Conservation (phyloP, 2,888 invertebrate species). For the Mythimna loreyi region DNA sequence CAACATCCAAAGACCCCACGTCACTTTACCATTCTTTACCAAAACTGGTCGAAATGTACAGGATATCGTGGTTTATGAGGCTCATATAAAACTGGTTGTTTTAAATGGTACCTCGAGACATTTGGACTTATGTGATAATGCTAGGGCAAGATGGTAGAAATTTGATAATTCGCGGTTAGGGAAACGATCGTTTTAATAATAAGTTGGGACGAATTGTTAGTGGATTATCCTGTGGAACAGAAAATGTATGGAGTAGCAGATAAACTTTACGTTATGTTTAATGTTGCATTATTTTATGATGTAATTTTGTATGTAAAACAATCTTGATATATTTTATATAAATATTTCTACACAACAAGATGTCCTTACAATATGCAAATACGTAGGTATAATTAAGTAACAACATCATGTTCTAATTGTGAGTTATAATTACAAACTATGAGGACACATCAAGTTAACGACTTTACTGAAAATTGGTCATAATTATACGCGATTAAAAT, state of each 20-base stretch:
- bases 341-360: not conserved
- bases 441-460: constrained; percentile 54
- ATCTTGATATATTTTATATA: not conserved
- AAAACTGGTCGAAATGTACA: constrained; percentile 37
- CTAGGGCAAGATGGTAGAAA: constrained; percentile 87
- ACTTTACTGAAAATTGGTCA: constrained; percentile 34
- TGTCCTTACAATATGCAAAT: constrained; percentile 31
- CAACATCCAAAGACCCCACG: constrained; percentile 71
- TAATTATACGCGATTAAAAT: constrained; percentile 51
- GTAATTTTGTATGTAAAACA: not conserved
- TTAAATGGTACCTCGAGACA: constrained; percentile 84
- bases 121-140: constrained; percentile 90
- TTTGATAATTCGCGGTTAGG: constrained; percentile 90
- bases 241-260: constrained; percentile 68
- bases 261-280: not conserved
- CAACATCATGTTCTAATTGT: constrained; percentile 38
- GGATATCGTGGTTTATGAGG: constrained; percentile 69
- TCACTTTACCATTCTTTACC: constrained; percentile 60
- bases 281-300: no score
- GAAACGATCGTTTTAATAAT: constrained; percentile 89
- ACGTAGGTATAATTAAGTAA: constrained; percentile 29
- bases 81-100: constrained; percentile 67
- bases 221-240: constrained; percentile 78
- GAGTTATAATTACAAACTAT: constrained; percentile 45
- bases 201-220: constrained; percentile 85